phyloP scores from a whole-genome alignment of 1,140 invertebrate genomes.

The Drosophila micromelanica region DNA sequence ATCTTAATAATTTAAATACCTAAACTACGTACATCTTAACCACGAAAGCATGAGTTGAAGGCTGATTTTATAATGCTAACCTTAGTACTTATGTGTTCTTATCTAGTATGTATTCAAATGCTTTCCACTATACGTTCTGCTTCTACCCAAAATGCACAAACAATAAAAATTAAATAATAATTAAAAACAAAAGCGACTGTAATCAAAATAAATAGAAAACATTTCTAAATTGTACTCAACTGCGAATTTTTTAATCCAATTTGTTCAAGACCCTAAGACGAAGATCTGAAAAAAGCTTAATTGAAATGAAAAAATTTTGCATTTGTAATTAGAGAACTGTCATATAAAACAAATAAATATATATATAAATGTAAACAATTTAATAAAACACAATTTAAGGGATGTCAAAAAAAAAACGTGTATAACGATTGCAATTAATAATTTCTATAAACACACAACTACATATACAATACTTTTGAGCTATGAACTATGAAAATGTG shows the following conservation, averaged over 20 bases:
- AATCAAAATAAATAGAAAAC: constrained; percentile 27
- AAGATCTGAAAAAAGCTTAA: not conserved
- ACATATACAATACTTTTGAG: constrained; percentile 7
- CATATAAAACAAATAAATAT: constrained; percentile 13
- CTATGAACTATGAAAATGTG: constrained; percentile 2
- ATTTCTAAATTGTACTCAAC: not conserved
- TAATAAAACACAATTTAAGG: constrained; percentile 18
- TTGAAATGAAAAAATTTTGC: constrained; percentile 10
- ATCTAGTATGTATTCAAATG: constrained; percentile 32
- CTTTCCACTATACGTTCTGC: constrained; percentile 20
- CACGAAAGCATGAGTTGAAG: constrained; percentile 51
- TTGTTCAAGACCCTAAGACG: not conserved
- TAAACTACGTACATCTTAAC: constrained; percentile 42
- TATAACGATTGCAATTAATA: constrained; percentile 47
- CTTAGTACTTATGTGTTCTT: constrained; percentile 51
- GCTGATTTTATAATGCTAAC: constrained; percentile 66
- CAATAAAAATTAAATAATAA: constrained; percentile 1
- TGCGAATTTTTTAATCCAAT: not conserved
- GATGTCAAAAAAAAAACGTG: constrained; percentile 19
- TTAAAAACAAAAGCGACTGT: constrained; percentile 12
- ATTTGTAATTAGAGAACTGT: constrained; percentile 35
- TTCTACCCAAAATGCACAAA: constrained; percentile 33
- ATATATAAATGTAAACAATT: constrained; percentile 28
- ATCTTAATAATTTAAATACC: constrained; percentile 16
- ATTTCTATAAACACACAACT: constrained; percentile 17